Base-by-base conservation (phyloP, 2,888 invertebrate genomes). In the Folsomia candida region DNA sequence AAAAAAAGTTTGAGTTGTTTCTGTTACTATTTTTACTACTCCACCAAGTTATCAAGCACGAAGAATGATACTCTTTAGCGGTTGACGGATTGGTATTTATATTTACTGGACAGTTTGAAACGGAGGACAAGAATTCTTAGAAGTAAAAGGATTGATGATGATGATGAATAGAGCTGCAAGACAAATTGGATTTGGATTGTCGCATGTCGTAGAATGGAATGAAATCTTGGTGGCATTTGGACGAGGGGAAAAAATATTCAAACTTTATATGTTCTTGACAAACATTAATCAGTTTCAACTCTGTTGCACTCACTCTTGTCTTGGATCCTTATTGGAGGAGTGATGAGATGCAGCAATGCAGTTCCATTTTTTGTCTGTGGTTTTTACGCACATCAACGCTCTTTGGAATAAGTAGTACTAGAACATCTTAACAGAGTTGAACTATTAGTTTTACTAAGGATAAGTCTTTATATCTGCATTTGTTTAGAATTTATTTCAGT, bases 251-350 rank as follows among this genome's bases (percentile, higher is more conserved):
- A 37, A 37, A 37, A 37, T 6, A 22, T 2, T 62, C 18, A 28
- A 29, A 26, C 28, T 62, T 62, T 20, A 62, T 9, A 37, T 37
- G 6, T 4, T 14, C 37, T n/a, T 59, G 26, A 68, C 26, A 66
- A 75, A 73, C 73, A 77, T 77, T 77, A 75, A 77, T 77, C 77
- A 74, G 71, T 70, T 72, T 70, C 74, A 71, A 63, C 69, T 66
- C 28, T 70, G 60, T 54, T 29, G 27, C 57, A 60, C 65, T 60
- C 62, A 51, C 69, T 63, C 60, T 57, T 66, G 65, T 72, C 65
- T 66, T 66, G 64, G 58, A 29, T 69, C 71, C 65, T 67, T 37
- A 6, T 54, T 54, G 22, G 22, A 4, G 6, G 54, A 54, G 54
- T 54, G 54, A 54, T 54, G 54, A 54, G 54, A 54, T 54, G 54